Evolutionary conservation across 2,113 vertebrate genomes (phyloP).

Genomic region (Dasypus novemcinctus): DNA sequence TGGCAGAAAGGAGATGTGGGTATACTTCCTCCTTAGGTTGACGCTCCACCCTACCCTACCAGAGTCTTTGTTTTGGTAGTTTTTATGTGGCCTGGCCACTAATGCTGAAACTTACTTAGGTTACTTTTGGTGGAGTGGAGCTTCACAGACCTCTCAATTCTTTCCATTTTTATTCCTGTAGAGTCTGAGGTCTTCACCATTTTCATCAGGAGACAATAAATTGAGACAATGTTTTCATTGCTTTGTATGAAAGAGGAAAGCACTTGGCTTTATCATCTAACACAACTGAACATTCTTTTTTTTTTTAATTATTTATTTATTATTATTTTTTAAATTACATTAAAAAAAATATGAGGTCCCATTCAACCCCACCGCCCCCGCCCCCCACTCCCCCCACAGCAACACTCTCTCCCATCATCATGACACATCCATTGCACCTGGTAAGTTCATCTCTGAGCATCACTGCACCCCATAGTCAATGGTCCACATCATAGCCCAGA

Average conservation of each 20-base stretch:
- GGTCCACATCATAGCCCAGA: no score
- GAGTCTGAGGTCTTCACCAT: background rate
- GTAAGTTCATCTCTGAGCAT: no score
- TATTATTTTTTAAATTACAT: no score
- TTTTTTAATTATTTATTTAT: no score
- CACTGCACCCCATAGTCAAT: no score
- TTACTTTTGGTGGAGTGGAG: background rate
- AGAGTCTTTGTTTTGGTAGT: background rate
- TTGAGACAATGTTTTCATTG: background rate
- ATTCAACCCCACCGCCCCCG: no score
- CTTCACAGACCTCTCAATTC: background rate
- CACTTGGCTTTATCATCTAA: background rate
- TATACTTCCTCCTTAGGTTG: background rate
- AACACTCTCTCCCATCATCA: no score
- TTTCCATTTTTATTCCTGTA: background rate
- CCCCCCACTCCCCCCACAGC: no score
- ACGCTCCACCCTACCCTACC: background rate
- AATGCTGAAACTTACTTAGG: background rate
- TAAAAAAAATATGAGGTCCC: no score
- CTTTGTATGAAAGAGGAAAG: background rate
- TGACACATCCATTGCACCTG: no score
- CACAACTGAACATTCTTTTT: background rate
- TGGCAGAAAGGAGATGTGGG: rapidly evolving
- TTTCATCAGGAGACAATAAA: background rate
- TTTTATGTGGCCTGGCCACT: background rate